phyloP scores from a whole-genome alignment of 2,888 invertebrate genomes.

The Alcis repandata region DNA sequence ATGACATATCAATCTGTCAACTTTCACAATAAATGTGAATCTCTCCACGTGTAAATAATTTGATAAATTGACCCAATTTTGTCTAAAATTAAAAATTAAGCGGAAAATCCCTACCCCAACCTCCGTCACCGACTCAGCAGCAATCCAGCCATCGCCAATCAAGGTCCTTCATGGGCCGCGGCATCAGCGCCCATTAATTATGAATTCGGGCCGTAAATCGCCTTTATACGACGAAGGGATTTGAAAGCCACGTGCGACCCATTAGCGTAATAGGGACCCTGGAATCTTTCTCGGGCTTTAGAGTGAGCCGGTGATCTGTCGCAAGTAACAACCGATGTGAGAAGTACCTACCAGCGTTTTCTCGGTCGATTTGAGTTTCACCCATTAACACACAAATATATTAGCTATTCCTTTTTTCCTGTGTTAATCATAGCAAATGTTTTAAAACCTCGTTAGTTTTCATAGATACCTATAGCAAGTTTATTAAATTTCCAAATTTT shows the following conservation, averaged over 20 bases:
- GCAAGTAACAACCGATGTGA: constrained; percentile 10
- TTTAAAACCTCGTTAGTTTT: too few relatives aligned
- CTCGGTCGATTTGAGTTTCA: not conserved
- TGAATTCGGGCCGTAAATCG: constrained; percentile 83
- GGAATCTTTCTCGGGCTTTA: constrained; percentile 70
- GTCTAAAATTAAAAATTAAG: constrained; percentile 17
- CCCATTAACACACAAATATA: too few relatives aligned
- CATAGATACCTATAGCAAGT: too few relatives aligned
- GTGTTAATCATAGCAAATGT: too few relatives aligned
- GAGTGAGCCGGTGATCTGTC: constrained; percentile 34
- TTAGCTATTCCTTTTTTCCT: too few relatives aligned
- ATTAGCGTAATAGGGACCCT: constrained; percentile 80
- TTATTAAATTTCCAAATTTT: too few relatives aligned
- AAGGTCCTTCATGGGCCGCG: constrained; percentile 65
- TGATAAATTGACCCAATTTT: not conserved
- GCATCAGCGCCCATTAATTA: constrained; percentile 81
- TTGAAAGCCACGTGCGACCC: constrained; percentile 81
- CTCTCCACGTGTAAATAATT: not conserved
- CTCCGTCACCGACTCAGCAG: constrained; percentile 48
- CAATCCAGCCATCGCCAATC: constrained; percentile 79
- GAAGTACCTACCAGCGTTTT: not conserved
- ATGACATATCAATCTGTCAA: too few relatives aligned
- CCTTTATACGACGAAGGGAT: constrained; percentile 82
- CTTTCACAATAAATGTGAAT: not conserved
- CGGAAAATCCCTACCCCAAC: constrained; percentile 31